Evolutionary conservation across 1,140 invertebrate species (phyloP), one percentile per base, ranked within the genome.

Genomic region (Drosophila kurseongensis): DNA sequence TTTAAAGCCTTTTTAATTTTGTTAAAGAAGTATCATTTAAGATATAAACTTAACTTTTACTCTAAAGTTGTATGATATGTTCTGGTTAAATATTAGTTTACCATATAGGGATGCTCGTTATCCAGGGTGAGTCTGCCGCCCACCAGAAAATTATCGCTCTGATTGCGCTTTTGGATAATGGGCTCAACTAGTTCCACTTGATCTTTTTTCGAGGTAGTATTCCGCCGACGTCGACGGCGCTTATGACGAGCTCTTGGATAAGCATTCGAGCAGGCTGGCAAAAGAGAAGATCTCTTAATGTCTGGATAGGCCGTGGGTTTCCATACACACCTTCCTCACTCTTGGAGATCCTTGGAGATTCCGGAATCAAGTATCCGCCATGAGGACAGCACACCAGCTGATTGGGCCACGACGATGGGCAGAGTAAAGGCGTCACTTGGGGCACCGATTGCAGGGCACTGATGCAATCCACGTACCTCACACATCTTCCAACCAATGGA

Each of bases 101-200:
- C 80, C 80, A 82, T 82, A 35, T 82, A 82, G 1, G 80, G 78
- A 75, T 78, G 55, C 56, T 82, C 74, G 14, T 74, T 36, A 2
- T 32, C 13, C 18, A 38, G 45, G 8, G 80, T 78, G 32, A 61
- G 35, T 41, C 60, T 62, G 4, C 80, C 80, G 23, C 80, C 80
- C 14, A 62, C 80, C 10, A 77, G 56, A 29, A 63, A 18, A 6
- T 27, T 44, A 5, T 40, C 38, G 27, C 38, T 77, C 0, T 50
- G 42, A 51, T 67, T 59, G n/a, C 52, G 45, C 57, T 51, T 56
- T 32, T 59, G 58, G 2, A 66, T 35, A 6, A 58, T 57, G 35
- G 59, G 51, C 58, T 81, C 78, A 40, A 62, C 41, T 27, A 9
- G 47, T 42, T 57, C 44, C 36, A 58, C 48, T 54, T 59, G 45